Evolutionary conservation across 2,888 invertebrate genomes (phyloP).

Genomic region (Caenorhabditis sp.): DNA sequence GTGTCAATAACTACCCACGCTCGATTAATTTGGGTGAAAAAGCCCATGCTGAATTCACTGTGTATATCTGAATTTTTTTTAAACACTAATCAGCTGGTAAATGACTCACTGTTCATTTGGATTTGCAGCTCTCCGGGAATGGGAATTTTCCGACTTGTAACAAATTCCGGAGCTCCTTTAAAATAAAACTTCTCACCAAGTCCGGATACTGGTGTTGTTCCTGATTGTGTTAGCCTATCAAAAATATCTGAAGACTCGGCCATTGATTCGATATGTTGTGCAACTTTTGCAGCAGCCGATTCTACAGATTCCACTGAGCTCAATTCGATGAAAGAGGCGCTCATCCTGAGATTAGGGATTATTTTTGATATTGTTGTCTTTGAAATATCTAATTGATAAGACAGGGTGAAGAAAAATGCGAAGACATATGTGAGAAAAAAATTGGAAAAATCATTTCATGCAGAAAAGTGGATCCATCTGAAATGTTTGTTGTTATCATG

Average conservation of each 20-base stretch:
- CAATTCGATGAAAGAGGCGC: conserved; percentile 37
- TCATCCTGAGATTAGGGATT: conserved; percentile 10
- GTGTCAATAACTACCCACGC: conserved; percentile 98
- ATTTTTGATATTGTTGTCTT: not conserved
- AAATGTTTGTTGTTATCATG: too few species aligned
- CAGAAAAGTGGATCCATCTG: too few species aligned
- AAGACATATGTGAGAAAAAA: not conserved
- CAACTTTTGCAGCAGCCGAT: conserved; percentile 44
- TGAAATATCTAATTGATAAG: not conserved
- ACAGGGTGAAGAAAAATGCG: not conserved
- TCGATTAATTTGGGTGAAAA: conserved; percentile 92
- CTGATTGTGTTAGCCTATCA: conserved; percentile 42
- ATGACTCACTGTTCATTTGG: conserved; percentile 60
- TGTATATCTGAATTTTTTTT: conserved; percentile 81
- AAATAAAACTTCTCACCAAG: conserved; percentile 51
- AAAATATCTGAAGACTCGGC: conserved; percentile 44
- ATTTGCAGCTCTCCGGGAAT: conserved; percentile 62
- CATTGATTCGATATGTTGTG: conserved; percentile 41
- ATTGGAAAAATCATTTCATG: too few species aligned
- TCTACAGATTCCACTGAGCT: conserved; percentile 43
- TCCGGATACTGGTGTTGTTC: conserved; percentile 52
- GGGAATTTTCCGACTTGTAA: conserved; percentile 38
- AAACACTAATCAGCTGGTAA: not conserved
- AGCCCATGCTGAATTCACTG: conserved; percentile 93
- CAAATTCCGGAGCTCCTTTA: conserved; percentile 49